phyloP scores from a whole-genome alignment of 2,888 invertebrate species.

The Kryphioiulus occultus region DNA sequence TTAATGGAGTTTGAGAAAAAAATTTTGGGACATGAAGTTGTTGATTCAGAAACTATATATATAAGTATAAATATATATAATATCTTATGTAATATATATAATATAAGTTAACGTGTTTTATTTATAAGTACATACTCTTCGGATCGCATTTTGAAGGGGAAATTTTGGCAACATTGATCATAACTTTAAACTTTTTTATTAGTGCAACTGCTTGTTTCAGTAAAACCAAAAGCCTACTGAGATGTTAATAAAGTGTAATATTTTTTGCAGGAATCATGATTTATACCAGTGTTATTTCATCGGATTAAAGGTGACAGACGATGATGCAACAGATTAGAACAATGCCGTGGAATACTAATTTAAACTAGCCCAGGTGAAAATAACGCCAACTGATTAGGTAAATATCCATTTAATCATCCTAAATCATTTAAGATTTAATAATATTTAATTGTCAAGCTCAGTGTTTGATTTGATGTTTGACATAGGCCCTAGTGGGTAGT shows the following conservation, averaged over 20 bases:
- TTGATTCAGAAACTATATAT: too few species aligned
- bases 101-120: too few species aligned
- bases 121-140: too few species aligned
- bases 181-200: too few species aligned
- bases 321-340: background rate
- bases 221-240: background rate
- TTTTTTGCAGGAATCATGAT: background rate
- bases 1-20: too few species aligned
- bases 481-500: conserved; percentile 36
- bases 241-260: background rate
- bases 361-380: conserved; percentile 3
- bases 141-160: background rate
- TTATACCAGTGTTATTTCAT: background rate
- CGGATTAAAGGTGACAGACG: background rate
- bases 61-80: too few species aligned
- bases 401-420: background rate
- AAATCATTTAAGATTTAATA: background rate
- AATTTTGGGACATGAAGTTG: too few species aligned
- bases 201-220: too few species aligned
- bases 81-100: too few species aligned
- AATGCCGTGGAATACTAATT: background rate
- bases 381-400: background rate
- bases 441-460: background rate
- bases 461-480: background rate
- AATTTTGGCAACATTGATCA: too few species aligned